These are phyloP conservation scores for Pedicia rivosa DNA, from an alignment of 2,888 invertebrate species.

Conservation along the genomic window DNA sequence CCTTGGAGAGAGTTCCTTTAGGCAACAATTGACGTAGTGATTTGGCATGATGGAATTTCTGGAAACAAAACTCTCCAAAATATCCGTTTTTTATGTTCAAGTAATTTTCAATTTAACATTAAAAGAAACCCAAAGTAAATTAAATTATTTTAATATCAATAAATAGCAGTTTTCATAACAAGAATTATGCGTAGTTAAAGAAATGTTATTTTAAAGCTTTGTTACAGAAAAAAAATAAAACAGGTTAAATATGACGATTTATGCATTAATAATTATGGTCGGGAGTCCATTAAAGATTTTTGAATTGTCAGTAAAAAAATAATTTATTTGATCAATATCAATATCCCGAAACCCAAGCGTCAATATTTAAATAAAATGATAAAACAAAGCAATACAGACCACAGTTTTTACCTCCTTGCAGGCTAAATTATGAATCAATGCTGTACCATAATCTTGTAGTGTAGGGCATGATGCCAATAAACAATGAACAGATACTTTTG, in stretches of 20 bases:
- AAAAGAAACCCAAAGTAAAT: slow-evolving; percentile 6
- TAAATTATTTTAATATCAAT: no score
- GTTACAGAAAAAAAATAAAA: not conserved
- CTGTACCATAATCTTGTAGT: slow-evolving; percentile 67
- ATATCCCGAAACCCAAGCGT: not conserved
- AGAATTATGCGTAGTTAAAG: no score
- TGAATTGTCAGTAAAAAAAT: no score
- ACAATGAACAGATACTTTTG: slow-evolving; percentile 79
- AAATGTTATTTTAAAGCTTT: not conserved
- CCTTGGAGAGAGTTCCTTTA: slow-evolving; percentile 45
- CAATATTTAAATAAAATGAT: no score
- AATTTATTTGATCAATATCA: no score
- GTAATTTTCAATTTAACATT: not conserved
- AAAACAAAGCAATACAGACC: slow-evolving; percentile 54
- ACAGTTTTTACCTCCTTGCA: slow-evolving; percentile 95
- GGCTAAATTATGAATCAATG: slow-evolving; percentile 79
- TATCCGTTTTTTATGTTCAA: no score
- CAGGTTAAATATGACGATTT: no score
- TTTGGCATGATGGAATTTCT: slow-evolving; percentile 50
- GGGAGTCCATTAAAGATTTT: no score
- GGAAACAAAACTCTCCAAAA: no score
- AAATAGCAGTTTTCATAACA: no score
- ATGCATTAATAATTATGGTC: no score
- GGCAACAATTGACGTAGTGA: slow-evolving; percentile 44
- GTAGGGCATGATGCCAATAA: slow-evolving; percentile 52